Base-by-base conservation (phyloP, 2,888 invertebrate species). In the Drosophila merina region DNA sequence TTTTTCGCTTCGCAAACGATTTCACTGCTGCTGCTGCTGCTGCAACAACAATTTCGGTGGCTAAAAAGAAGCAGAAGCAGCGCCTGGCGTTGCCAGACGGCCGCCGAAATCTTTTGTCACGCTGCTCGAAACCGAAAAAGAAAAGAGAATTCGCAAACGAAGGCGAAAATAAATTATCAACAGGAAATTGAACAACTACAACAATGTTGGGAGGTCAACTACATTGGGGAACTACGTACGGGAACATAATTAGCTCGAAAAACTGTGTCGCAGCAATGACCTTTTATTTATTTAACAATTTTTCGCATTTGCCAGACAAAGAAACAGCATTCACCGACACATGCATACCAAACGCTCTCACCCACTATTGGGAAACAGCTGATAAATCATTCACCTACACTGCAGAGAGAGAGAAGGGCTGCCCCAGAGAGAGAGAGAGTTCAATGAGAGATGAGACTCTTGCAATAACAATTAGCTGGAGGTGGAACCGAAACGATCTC, bases 1-100 rank as follows among this genome's bases (percentile, higher is more conserved):
- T 73, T 76, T 76, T 77, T 57, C 69, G 64, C 72, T 75, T 79
- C 64, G 68, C 75, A 79, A 54, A 70, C 67, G 79, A 79, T 83
- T 83, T 79, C 79, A 75, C 77, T 76, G 50, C 49, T 30, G 49
- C 20, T 51, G 49, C 20, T 51, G 38, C 51, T 60, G 28, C 49
- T 12, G 40, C 45, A 63, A 63, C 52, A 55, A 70, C 76, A 69
- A 72, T 59, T 71, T 54, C 47, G 59, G 54, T 31, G 75, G 48
- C 48, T 36, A 52, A 28, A 47, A 57, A 59, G 49, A 51, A 59
- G 52, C 59, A 68, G 48, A 55, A 60, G 68, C 48, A 33, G 26
- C 14, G 63, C 2, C 20, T 51, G 54, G 81, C 42, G 82, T 84
- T 83, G 78, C 82, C 82, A 78, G 79, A 82, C 62, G 31, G 47